Percentiles rank a stretch among this genome's conserved stretches.
Conservation (phyloP, 2,797 vertebrate species). For the Huso huso region DNA sequence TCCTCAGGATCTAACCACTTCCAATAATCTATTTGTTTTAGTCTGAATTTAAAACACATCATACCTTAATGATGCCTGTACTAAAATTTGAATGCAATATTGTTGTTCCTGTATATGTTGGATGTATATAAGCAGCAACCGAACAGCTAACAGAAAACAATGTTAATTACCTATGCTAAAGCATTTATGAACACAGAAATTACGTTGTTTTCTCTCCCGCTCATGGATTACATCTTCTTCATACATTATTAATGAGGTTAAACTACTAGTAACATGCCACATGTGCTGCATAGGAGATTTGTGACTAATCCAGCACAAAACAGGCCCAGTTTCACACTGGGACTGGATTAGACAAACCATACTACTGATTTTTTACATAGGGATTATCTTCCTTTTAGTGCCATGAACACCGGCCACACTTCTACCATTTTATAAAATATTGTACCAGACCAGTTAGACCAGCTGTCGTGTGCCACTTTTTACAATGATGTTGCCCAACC, state of each 20-base stretch:
- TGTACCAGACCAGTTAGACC: constrained; percentile 24
- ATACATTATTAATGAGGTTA: constrained; percentile 99
- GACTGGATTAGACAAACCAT: constrained; percentile 94
- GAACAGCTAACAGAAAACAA: constrained; percentile 29
- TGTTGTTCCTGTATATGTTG: no score
- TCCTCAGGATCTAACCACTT: constrained; percentile 17
- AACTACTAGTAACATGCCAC: constrained; percentile 99
- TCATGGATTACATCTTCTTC: constrained; percentile 94
- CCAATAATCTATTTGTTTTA: no score
- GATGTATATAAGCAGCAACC: no score
- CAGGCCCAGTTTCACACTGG: constrained; percentile 98
- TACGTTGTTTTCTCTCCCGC: constrained; percentile 51
- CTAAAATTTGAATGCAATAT: no score
- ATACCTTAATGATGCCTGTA: no score
- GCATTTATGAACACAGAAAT: constrained; percentile 46
- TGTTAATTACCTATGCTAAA: constrained; percentile 57
- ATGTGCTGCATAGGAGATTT: constrained; percentile 98
- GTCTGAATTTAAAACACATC: no score
- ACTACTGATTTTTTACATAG: constrained; percentile 72
- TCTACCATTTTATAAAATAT: constrained; percentile 42
- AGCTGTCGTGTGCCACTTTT: no score
- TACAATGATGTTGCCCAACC: no score
- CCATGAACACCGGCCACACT: constrained; percentile 64
- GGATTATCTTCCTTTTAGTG: constrained; percentile 77
- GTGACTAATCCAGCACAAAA: constrained; percentile 99